phyloP scores from a whole-genome alignment of 64 coral and sea anemone genomes.

The Trachythela sp. region DNA sequence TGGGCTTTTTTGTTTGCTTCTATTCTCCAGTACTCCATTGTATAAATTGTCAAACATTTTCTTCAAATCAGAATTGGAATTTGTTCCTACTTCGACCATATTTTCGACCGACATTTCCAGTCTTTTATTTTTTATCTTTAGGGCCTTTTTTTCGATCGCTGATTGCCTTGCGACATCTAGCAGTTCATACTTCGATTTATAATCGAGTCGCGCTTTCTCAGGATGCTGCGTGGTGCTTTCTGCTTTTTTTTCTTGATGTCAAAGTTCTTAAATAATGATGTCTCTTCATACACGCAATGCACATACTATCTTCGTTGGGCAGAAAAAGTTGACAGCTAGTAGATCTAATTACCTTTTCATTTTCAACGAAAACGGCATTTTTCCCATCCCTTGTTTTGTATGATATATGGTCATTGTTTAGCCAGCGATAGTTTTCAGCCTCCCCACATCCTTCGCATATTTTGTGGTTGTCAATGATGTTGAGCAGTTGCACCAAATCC shows the following conservation, averaged over 20 bases:
- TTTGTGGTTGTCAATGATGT: too few relatives aligned
- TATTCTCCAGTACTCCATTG: slow-evolving; percentile 20
- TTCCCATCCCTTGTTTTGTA: too few relatives aligned
- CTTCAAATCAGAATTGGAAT: slow-evolving; percentile 44
- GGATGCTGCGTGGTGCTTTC: neutral
- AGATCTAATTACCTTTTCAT: too few relatives aligned
- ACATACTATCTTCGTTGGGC: too few relatives aligned
- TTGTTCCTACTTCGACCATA: neutral
- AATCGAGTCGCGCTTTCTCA: neutral
- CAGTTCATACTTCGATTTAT: neutral
- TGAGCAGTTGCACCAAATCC: too few relatives aligned
- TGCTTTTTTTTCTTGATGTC: neutral
- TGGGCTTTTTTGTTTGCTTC: slow-evolving; percentile 37
- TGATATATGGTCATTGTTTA: too few relatives aligned
- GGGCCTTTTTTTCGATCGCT: neutral
- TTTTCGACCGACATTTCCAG: neutral
- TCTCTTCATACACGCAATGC: too few relatives aligned
- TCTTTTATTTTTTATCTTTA: slow-evolving; percentile 3
- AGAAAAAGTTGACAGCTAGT: too few relatives aligned
- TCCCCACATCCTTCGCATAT: too few relatives aligned
- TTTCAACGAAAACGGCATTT: too few relatives aligned
- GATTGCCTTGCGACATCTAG: neutral
- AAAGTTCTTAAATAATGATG: too few relatives aligned
- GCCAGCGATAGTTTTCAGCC: too few relatives aligned
- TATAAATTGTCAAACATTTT: slow-evolving; percentile 36